Percentiles rank a stretch among this genome's conserved stretches.
Conservation (phyloP, 2,888 invertebrate genomes). For the Pseudococcus jackbeardsleyi region DNA sequence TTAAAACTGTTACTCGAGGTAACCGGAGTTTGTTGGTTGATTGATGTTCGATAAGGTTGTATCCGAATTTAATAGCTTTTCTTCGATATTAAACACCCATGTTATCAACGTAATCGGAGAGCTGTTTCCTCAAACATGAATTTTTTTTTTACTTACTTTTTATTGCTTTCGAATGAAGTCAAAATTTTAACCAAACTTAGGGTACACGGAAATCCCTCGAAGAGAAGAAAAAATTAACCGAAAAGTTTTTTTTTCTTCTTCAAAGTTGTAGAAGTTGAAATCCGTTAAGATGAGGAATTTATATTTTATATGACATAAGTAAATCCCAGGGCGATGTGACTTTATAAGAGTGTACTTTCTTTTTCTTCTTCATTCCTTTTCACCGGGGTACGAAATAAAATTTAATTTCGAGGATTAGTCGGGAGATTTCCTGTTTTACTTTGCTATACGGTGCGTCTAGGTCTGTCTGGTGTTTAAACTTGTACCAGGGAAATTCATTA, state of each 20-base stretch:
- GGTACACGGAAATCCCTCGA: not conserved
- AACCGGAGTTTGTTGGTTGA: slow-evolving; percentile 20
- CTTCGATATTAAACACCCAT: not conserved
- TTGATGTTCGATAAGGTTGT: slow-evolving; percentile 30
- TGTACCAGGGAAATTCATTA: slow-evolving; percentile 27
- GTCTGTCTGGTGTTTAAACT: not conserved
- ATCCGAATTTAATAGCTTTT: slow-evolving; percentile 37
- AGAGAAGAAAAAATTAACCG: not conserved
- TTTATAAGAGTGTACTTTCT: slow-evolving; percentile 25
- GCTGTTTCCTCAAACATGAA: no score
- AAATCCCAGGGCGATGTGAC: slow-evolving; percentile 30
- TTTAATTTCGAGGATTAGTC: slow-evolving; percentile 45
- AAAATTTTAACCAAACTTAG: not conserved
- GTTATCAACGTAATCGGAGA: not conserved
- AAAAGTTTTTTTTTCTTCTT: not conserved
- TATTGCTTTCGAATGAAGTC: not conserved
- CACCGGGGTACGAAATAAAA: not conserved
- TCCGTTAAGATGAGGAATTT: slow-evolving; percentile 40
- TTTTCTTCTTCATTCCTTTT: not conserved
- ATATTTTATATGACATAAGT: slow-evolving; percentile 11
- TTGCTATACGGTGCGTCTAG: not conserved
- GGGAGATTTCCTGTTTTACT: slow-evolving; percentile 23
- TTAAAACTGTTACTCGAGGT: slow-evolving; percentile 12
- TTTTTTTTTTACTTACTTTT: not conserved
- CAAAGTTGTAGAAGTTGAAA: not conserved